These are phyloP conservation scores for Eilema caniola DNA, from an alignment of 2,888 invertebrate species.

Conservation along the genomic window DNA sequence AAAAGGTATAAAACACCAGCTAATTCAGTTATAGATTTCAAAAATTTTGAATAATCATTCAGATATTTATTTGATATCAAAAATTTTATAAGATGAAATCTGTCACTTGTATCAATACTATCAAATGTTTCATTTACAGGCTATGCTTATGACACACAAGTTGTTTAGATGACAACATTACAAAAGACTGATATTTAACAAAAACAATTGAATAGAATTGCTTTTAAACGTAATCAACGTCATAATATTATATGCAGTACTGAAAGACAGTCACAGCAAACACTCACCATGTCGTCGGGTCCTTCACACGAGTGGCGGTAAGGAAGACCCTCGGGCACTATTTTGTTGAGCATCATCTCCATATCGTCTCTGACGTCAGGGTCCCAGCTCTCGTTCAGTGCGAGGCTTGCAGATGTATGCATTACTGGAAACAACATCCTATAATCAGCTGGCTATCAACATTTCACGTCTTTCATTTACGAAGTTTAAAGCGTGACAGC, in stretches of 20 bases:
- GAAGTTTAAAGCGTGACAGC: slow-evolving; percentile 54
- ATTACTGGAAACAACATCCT: slow-evolving; percentile 91
- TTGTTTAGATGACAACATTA: neutral
- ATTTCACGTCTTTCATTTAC: slow-evolving; percentile 48
- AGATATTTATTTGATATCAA: neutral
- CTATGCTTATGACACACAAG: neutral
- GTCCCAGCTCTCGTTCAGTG: slow-evolving; percentile 99
- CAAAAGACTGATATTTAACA: neutral
- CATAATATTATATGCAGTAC: slow-evolving; percentile 18
- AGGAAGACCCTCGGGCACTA: slow-evolving; percentile 98
- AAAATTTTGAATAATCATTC: neutral
- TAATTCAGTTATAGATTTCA: neutral
- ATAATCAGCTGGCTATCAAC: slow-evolving; percentile 67
- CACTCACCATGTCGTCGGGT: slow-evolving; percentile 98
- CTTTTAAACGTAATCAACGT: slow-evolving; percentile 22
- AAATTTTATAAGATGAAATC: neutral
- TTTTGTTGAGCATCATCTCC: slow-evolving; percentile 99
- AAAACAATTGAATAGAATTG: slow-evolving; percentile 31
- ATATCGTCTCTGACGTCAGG: slow-evolving; percentile 98
- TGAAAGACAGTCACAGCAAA: slow-evolving; percentile 47
- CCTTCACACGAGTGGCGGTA: slow-evolving; percentile 99
- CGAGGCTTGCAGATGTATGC: slow-evolving; percentile 99
- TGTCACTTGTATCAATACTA: neutral
- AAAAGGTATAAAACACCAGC: neutral
- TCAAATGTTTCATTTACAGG: neutral